A percentile compares a stretch with the other conserved stretches of the same genome.
phyloP scores from a whole-genome alignment of 2,888 invertebrate species.

The Andrena haemorrhoa region DNA sequence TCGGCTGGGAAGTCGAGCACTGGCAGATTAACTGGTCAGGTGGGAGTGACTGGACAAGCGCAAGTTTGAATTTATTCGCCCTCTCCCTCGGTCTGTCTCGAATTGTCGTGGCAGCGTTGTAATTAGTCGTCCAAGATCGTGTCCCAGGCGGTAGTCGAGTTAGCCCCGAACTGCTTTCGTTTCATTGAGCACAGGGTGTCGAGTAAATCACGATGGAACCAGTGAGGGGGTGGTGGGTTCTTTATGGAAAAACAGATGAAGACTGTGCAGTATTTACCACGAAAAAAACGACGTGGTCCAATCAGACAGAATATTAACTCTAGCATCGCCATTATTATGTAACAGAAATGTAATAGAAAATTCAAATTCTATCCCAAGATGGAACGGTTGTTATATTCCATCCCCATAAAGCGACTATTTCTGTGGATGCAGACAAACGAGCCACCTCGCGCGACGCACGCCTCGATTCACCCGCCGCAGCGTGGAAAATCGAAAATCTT shows the following conservation, averaged over 20 bases:
- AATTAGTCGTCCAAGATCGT: constrained; percentile 12
- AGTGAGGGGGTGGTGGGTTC: no score
- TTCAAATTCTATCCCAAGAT: no score
- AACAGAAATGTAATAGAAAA: no score
- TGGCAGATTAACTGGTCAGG: constrained; percentile 49
- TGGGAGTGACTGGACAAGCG: constrained; percentile 13
- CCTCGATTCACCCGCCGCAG: not conserved
- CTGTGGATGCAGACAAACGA: not conserved
- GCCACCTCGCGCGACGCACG: not conserved
- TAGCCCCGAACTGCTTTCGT: not conserved
- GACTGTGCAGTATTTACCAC: no score
- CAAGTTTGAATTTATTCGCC: constrained; percentile 30
- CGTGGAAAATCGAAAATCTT: not conserved
- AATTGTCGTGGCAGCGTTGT: not conserved
- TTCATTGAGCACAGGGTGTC: not conserved
- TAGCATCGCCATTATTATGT: no score
- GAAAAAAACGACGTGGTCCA: no score
- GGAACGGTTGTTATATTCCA: no score
- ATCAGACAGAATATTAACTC: no score
- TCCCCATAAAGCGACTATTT: no score
- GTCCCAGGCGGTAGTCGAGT: not conserved
- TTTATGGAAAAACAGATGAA: no score
- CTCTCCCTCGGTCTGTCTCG: not conserved
- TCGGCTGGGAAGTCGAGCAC: constrained; percentile 25
- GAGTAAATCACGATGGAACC: no score